These are phyloP conservation scores for Caenorhabditis inopinata DNA, from an alignment of 1,140 invertebrate genomes.

Conservation along the genomic window DNA sequence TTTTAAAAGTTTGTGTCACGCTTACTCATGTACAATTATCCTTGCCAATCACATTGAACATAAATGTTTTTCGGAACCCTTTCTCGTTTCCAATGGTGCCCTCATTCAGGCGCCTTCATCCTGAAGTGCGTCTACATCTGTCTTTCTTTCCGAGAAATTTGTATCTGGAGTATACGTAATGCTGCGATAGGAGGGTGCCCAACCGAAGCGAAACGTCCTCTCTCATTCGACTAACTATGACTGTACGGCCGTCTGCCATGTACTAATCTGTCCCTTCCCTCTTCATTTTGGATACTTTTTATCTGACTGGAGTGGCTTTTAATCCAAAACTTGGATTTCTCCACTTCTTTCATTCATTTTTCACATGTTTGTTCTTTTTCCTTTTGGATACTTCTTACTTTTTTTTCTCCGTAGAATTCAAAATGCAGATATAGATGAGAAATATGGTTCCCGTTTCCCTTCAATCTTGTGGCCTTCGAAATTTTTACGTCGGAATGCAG, in stretches of 20 bases:
- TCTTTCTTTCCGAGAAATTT: conserved; percentile 8
- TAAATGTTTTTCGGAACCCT: conserved; percentile 1
- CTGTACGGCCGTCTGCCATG: neutral
- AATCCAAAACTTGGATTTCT: neutral
- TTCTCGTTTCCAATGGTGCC: conserved; percentile 7
- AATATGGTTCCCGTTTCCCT: too few species aligned
- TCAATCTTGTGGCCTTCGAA: neutral
- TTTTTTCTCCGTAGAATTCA: too few species aligned
- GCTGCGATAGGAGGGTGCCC: neutral
- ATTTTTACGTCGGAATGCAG: conserved; percentile 1
- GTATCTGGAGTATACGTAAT: neutral
- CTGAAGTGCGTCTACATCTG: conserved; percentile 22
- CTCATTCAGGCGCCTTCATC: neutral
- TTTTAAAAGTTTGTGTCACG: neutral
- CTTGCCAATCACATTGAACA: conserved; percentile 13
- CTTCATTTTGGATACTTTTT: conserved; percentile 17
- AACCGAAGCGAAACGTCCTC: conserved; percentile 1
- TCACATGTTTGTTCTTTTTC: too few species aligned
- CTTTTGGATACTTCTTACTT: too few species aligned
- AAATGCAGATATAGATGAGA: too few species aligned
- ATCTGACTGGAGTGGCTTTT: neutral
- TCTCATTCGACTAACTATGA: neutral
- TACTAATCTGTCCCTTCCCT: conserved; percentile 3
- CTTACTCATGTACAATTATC: neutral
- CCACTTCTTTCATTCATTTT: neutral